Conservation (phyloP, 2,113 vertebrate genomes). For the Rhadina sibilatrix region DNA sequence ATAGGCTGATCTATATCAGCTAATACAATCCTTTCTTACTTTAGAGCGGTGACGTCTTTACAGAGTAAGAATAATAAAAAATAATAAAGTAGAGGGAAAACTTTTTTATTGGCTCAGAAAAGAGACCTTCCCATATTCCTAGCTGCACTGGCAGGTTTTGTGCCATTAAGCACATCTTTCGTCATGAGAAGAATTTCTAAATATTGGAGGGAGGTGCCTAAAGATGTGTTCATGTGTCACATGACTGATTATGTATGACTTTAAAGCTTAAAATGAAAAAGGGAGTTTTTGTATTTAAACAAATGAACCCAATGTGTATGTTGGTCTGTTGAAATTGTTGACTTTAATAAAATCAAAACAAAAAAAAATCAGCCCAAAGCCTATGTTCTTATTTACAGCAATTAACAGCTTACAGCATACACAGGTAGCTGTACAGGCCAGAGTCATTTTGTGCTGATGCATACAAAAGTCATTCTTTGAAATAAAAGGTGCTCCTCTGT, state of each 20-base stretch:
- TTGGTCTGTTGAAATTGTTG: not conserved
- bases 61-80: not conserved
- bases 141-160: not conserved
- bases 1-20: slow-evolving; percentile 39
- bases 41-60: not conserved
- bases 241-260: not conserved
- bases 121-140: not conserved
- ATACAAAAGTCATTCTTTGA: not conserved
- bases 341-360: not conserved
- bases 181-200: not conserved
- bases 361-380: not conserved
- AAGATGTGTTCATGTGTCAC: not conserved
- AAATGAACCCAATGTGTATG: not conserved
- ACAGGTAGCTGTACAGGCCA: not conserved
- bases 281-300: not conserved
- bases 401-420: not conserved
- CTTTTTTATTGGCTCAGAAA: not conserved
- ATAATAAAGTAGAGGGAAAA: not conserved
- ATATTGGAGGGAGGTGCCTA: not conserved
- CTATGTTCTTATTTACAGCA: not conserved
- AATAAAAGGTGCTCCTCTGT: not conserved
- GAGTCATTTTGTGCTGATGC: not conserved
- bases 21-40: slow-evolving; percentile 35
- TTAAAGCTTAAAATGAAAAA: not conserved
- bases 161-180: not conserved